Evolutionary conservation across 2,888 invertebrate genomes (phyloP), one percentile per base, ranked within the genome.

Genomic region (Cosmia pyralina): DNA sequence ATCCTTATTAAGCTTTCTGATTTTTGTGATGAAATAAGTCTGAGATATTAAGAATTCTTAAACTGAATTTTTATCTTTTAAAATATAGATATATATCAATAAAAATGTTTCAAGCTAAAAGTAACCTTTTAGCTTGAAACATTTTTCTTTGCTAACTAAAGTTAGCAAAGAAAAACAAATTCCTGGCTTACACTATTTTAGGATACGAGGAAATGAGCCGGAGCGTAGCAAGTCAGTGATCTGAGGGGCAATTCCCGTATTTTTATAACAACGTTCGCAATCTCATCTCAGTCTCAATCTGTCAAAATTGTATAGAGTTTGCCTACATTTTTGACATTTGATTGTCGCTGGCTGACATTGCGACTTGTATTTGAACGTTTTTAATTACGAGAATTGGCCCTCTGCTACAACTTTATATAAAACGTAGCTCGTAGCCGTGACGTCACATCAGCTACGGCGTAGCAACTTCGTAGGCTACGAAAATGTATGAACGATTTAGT

Each of bases 191-290:
- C 80, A 79, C 80, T 68, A 79, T 77, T 59, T 38, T 73, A 64
- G 60, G 53, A 83, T n/a, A 72, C 44, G 73, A 65, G 83, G 73
- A 79, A 73, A 80, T 83, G 83, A 79, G 79, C 15, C 48, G 52
- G 17, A 52, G 48, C 38, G 83, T 79, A 72, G 64, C 44, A 79
- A 72, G 68, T 53, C 48, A 11, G 44, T 60, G 59, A 83, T 72
- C 64, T n/a, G n/a, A n/a, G n/a, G n/a, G n/a, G n/a, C n/a, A n/a
- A n/a, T n/a, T n/a, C n/a, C n/a, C n/a, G n/a, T n/a, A n/a, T n/a
- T n/a, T n/a, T n/a, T n/a, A n/a, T n/a, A n/a, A n/a, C n/a, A n/a
- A n/a, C n/a, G n/a, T n/a, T n/a, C n/a, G n/a, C n/a, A n/a, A n/a
- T n/a, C n/a, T n/a, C n/a, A n/a, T n/a, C n/a, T n/a, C n/a, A n/a